Conservation (phyloP, 2,797 vertebrate species). For the Phataginus tricuspis region DNA sequence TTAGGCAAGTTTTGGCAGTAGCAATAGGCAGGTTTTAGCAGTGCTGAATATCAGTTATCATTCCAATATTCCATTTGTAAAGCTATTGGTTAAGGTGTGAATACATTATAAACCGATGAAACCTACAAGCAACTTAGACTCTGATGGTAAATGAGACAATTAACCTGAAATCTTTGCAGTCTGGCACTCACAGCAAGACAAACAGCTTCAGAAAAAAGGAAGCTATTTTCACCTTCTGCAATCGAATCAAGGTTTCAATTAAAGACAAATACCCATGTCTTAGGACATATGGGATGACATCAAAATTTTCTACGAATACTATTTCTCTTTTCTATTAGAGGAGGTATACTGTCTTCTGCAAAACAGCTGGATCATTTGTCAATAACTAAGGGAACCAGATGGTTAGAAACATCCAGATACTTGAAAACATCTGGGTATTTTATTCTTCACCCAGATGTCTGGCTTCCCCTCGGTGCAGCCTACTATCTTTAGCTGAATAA, state of each 20-base stretch:
- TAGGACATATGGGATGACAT: background rate
- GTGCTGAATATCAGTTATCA: background rate
- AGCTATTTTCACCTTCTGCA: background rate
- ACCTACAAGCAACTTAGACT: background rate
- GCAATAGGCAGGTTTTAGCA: background rate
- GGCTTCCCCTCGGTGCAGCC: slow-evolving; percentile 36
- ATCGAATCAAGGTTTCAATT: background rate
- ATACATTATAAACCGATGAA: background rate
- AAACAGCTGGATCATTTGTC: slow-evolving; percentile 69
- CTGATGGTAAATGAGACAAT: slow-evolving; percentile 34
- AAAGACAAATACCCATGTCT: background rate
- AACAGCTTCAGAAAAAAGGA: background rate
- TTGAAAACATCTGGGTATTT: slow-evolving; percentile 72
- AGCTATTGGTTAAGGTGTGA: slow-evolving; percentile 8
- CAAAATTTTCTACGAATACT: background rate
- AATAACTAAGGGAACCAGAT: slow-evolving; percentile 63
- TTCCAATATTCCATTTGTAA: background rate
- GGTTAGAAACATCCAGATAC: slow-evolving; percentile 59
- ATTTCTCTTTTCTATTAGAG: background rate
- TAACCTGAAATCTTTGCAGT: slow-evolving; percentile 22
- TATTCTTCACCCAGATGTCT: slow-evolving; percentile 60
- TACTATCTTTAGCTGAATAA: slow-evolving; percentile 55
- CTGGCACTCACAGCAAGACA: slow-evolving; percentile 24
- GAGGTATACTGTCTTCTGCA: slow-evolving; percentile 70
- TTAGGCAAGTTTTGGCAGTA: background rate